A percentile compares a stretch with the other conserved stretches of the same genome.
phyloP scores from a whole-genome alignment of 2,888 invertebrate species.

The Myopa testacea region DNA sequence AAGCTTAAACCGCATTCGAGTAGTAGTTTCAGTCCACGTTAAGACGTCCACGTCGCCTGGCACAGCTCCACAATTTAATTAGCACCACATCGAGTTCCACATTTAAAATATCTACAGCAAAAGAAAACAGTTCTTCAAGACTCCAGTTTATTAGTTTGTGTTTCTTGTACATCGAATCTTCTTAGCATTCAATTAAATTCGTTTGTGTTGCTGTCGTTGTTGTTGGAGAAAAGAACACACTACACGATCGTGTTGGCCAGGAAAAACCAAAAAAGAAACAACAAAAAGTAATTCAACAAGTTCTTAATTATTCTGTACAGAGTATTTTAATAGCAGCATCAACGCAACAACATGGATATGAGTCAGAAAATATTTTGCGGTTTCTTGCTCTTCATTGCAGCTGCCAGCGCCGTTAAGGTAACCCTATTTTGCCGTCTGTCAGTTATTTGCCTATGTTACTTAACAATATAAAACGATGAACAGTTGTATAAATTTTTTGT shows the following conservation, averaged over 20 bases:
- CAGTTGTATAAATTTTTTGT: not conserved
- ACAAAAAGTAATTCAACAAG: not conserved
- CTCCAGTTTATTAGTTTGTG: not conserved
- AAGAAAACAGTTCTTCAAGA: slow-evolving; percentile 2
- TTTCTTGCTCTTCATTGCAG: slow-evolving; percentile 55
- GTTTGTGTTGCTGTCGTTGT: slow-evolving; percentile 4
- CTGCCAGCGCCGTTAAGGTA: slow-evolving; percentile 55
- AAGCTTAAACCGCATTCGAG: slow-evolving; percentile 17
- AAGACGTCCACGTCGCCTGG: slow-evolving; percentile 35
- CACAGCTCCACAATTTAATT: not conserved
- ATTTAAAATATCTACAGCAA: not conserved
- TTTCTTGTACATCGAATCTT: not conserved
- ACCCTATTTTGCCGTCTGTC: slow-evolving; percentile 29
- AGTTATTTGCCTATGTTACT: not conserved
- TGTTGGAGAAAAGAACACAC: not conserved
- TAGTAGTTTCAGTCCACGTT: slow-evolving; percentile 22
- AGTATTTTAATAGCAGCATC: not conserved
- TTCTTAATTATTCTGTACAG: not conserved
- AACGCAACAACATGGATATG: slow-evolving; percentile 40
- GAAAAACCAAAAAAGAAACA: no score
- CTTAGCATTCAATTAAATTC: slow-evolving; percentile 11
- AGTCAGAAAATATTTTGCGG: slow-evolving; percentile 51
- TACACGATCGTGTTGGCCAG: not conserved
- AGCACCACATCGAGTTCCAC: not conserved
- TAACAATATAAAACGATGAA: not conserved